Evolutionary conservation across 2,888 invertebrate species (phyloP), one percentile per base, ranked within the genome.

Genomic region (Aproaerema taeniolella): DNA sequence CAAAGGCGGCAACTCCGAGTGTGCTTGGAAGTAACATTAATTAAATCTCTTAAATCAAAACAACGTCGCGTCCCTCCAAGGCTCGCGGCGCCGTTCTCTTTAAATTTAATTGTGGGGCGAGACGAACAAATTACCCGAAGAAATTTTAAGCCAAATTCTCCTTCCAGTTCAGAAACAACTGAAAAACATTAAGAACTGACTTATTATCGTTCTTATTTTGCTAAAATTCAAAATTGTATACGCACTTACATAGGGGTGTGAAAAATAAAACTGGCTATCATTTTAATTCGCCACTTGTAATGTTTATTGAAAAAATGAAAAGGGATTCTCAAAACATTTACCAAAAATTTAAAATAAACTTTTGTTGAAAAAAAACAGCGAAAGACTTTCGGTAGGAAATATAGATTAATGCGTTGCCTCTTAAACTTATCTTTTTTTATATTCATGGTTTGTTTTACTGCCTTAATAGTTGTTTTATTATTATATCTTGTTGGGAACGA

Each of bases 1-100:
- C 63, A 63, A 63, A 52, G 49, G 44, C 43, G 49, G 43, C 53
- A 55, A 61, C 62, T 59, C 52, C 55, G 46, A 62, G 56, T 61
- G 61, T 58, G 58, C 62, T 58, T 58, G 53, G 57, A 66, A 69
- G 61, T 70, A 60, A 67, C 64, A 65, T 63, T 73, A 73, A 78
- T 78, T 73, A 75, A 75, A 73, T 73, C 67, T 57, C 68, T 72
- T 77, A 78, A 78, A 78, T 78, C 76, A 79, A 78, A 79, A 76
- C 76, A 77, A 70, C 65, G 67, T 56, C 59, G n/a, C n/a, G n/a
- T n/a, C n/a, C n/a, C n/a, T 60, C 65, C 60, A 53, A 69, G 61
- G 64, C 68, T 64, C 55, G 56, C 61, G 61, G 56, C 61, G 61
- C 63, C 64, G 67, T 69, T 70, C 69, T 65, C 67, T 71, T 74